phyloP scores from a whole-genome alignment of 2,888 invertebrate genomes.

The Agrotis puta region DNA sequence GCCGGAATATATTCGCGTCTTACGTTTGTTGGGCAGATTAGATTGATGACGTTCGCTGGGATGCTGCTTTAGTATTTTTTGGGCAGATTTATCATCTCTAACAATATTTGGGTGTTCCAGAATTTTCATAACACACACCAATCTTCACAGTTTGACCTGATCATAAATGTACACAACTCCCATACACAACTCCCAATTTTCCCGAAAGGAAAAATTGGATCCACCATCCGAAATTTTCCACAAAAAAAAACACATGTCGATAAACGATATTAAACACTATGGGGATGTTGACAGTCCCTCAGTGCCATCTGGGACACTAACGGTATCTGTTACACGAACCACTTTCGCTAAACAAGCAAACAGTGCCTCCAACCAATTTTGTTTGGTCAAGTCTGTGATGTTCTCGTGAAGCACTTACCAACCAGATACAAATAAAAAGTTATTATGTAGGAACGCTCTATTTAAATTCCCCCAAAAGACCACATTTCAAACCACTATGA shows the following conservation, averaged over 20 bases:
- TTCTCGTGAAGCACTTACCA: not conserved
- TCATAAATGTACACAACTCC: not conserved
- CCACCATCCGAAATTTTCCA: conserved; percentile 8
- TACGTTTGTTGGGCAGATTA: conserved; percentile 60
- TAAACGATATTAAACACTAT: conserved; percentile 38
- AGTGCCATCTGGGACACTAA: conserved; percentile 45
- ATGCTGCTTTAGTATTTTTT: conserved; percentile 60
- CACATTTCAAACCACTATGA: not conserved
- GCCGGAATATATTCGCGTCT: conserved; percentile 62
- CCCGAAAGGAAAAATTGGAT: conserved; percentile 8
- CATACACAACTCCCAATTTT: not conserved
- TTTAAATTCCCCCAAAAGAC: not conserved
- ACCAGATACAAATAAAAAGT: not conserved
- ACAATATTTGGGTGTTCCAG: conserved; percentile 33
- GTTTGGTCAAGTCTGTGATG: conserved; percentile 51
- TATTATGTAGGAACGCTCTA: not conserved
- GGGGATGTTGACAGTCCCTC: conserved; percentile 42
- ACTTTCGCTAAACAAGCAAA: conserved; percentile 63
- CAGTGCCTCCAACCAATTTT: conserved; percentile 52
- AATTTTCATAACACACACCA: conserved; percentile 6
- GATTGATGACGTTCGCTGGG: conserved; percentile 61
- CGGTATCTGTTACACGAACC: conserved; percentile 54
- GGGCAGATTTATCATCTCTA: conserved; percentile 59
- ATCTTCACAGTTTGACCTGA: conserved; percentile 10
- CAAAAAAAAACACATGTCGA: conserved; percentile 32